Evolutionary conservation across 2,797 vertebrate species (phyloP).

Genomic region (Syndactyla subalaris): DNA sequence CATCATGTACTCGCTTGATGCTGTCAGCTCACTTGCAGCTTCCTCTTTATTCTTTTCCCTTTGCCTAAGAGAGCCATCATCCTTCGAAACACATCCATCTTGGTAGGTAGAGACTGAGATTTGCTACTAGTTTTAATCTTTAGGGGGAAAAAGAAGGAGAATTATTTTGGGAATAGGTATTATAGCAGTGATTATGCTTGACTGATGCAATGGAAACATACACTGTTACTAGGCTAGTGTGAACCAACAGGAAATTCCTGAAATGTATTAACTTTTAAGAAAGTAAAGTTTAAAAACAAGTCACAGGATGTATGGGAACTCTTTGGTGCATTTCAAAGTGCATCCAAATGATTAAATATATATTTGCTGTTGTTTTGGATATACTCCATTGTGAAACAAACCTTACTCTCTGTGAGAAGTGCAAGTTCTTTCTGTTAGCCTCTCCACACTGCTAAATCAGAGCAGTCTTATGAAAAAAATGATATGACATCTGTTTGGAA

Average conservation of each 20-base stretch:
- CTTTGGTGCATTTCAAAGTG: not conserved
- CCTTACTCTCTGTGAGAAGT: not conserved
- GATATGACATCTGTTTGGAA: not conserved
- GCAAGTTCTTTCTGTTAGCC: not conserved
- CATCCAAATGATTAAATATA: not conserved
- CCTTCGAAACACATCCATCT: conserved; percentile 24
- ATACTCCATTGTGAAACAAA: not conserved
- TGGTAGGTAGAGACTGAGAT: conserved; percentile 7
- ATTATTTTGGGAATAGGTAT: not conserved
- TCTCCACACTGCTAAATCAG: not conserved
- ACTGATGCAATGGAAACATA: not conserved
- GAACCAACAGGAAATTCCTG: not conserved
- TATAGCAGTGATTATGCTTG: not conserved
- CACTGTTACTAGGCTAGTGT: not conserved
- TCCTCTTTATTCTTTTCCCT: conserved; percentile 40
- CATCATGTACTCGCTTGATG: not conserved
- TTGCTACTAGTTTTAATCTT: conserved; percentile 30
- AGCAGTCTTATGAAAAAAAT: not conserved
- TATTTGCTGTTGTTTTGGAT: not conserved
- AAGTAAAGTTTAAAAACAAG: not conserved
- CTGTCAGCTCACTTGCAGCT: conserved; percentile 23
- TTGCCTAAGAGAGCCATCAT: conserved; percentile 23
- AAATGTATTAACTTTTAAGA: not conserved
- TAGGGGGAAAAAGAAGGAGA: not conserved
- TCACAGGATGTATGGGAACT: not conserved